Conservation (phyloP, 92 coral and sea anemone genomes). For the Siderastrea siderea region DNA sequence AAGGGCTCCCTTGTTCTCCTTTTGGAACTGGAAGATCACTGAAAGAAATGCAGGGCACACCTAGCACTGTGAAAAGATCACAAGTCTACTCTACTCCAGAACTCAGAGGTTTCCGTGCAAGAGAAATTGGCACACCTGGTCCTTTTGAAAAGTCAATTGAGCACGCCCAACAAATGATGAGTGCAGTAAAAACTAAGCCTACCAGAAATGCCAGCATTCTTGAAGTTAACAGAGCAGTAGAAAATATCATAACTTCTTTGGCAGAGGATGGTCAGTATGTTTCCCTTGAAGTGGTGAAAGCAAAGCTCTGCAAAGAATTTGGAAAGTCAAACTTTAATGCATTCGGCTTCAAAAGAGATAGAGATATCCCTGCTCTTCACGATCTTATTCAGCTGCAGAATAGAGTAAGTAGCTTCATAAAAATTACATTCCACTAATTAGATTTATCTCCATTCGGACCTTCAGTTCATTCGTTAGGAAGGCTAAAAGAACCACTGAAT, state of each 20-base stretch:
- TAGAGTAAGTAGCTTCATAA: slow-evolving; percentile 62
- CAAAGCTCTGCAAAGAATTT: slow-evolving; percentile 68
- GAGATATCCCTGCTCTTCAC: slow-evolving; percentile 75
- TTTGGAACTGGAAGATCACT: not conserved
- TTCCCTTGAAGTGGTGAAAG: slow-evolving; percentile 72
- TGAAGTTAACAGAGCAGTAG: slow-evolving; percentile 71
- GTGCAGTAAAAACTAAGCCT: not conserved
- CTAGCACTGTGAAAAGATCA: not conserved
- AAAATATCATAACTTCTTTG: slow-evolving; percentile 63
- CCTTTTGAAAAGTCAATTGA: slow-evolving; percentile 66
- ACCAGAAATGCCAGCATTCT: slow-evolving; percentile 8
- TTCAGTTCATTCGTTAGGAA: too few relatives aligned
- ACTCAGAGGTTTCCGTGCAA: not conserved
- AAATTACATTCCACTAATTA: not conserved
- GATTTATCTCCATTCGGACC: too few relatives aligned
- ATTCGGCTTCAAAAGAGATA: slow-evolving; percentile 72
- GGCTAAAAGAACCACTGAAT: too few relatives aligned
- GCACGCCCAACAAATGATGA: slow-evolving; percentile 28
- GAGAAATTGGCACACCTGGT: slow-evolving; percentile 48
- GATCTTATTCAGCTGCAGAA: slow-evolving; percentile 77
- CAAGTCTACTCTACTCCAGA: not conserved
- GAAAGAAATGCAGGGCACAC: not conserved
- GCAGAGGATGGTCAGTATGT: slow-evolving; percentile 78
- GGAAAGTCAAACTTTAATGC: slow-evolving; percentile 52
- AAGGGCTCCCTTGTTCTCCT: not conserved